A percentile compares a stretch with the other conserved stretches of the same genome.
Evolutionary conservation across 1,140 invertebrate species (phyloP).

Genomic region (Archegozetes longisetosus): DNA sequence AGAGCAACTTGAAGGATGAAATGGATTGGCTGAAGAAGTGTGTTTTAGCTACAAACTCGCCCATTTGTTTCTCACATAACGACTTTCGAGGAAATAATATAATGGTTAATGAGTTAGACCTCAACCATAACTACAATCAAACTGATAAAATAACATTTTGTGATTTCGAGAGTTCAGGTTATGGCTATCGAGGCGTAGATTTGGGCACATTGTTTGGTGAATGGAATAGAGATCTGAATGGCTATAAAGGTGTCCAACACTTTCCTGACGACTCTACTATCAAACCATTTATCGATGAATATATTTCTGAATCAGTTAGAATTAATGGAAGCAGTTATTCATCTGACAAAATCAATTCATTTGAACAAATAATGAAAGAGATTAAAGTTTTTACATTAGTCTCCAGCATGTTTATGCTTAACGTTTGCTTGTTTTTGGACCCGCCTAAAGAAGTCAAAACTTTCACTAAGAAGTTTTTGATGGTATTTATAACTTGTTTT

Average conservation of each 20-base stretch:
- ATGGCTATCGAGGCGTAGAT: conserved; percentile 3
- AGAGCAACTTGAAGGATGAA: background rate
- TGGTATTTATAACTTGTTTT: background rate
- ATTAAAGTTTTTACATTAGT: background rate
- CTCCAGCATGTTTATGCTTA: background rate
- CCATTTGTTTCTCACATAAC: background rate
- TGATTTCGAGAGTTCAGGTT: conserved; percentile 1
- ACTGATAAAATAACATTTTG: background rate
- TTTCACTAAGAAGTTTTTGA: background rate
- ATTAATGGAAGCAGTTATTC: background rate
- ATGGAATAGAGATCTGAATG: background rate
- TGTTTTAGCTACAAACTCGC: background rate
- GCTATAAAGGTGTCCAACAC: background rate
- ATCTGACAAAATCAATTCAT: background rate
- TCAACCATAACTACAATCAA: background rate
- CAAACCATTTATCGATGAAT: background rate
- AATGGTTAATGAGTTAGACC: background rate
- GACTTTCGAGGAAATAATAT: background rate
- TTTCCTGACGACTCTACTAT: background rate
- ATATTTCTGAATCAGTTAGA: background rate
- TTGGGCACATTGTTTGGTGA: background rate
- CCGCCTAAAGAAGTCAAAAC: background rate
- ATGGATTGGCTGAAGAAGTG: background rate
- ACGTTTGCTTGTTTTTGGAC: background rate
- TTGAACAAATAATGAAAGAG: background rate